These are phyloP conservation scores for Aleiodes testaceus DNA, from an alignment of 2,888 invertebrate genomes.

Conservation along the genomic window DNA sequence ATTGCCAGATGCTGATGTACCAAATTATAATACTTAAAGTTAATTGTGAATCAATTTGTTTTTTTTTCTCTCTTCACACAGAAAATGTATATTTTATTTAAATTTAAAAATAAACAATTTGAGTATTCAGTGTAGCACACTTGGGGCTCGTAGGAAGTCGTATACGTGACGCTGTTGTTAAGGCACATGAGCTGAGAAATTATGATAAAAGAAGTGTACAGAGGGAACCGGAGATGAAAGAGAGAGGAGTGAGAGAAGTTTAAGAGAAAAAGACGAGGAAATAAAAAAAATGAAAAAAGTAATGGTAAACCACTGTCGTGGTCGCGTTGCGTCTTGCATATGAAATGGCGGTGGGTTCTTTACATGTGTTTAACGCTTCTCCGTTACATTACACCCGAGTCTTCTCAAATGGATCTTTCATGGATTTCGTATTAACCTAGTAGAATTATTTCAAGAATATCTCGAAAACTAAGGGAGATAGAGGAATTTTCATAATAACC, in stretches of 20 bases:
- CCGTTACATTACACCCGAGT: constrained; percentile 2
- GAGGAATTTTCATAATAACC: too few species aligned
- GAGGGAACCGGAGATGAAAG: constrained; percentile 40
- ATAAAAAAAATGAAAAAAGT: constrained; percentile 20
- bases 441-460: too few species aligned
- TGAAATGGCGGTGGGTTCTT: constrained; percentile 50
- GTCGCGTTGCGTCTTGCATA: constrained; percentile 54
- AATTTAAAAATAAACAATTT: constrained; percentile 46
- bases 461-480: not conserved
- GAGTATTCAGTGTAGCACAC: constrained; percentile 63
- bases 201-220: constrained; percentile 39
- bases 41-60: not conserved
- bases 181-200: constrained; percentile 49
- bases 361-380: constrained; percentile 38
- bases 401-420: not conserved
- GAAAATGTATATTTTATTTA: constrained; percentile 10
- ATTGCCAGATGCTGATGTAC: constrained; percentile 17
- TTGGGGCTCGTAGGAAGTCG: constrained; percentile 66
- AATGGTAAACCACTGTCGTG: constrained; percentile 29
- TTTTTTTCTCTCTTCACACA: not conserved
- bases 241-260: constrained; percentile 14
- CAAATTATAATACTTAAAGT: constrained; percentile 7
- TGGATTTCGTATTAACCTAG: not conserved
- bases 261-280: constrained; percentile 28
- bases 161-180: constrained; percentile 68